Base-by-base conservation (phyloP, 2,888 invertebrate species). In the Panopea generosa region DNA sequence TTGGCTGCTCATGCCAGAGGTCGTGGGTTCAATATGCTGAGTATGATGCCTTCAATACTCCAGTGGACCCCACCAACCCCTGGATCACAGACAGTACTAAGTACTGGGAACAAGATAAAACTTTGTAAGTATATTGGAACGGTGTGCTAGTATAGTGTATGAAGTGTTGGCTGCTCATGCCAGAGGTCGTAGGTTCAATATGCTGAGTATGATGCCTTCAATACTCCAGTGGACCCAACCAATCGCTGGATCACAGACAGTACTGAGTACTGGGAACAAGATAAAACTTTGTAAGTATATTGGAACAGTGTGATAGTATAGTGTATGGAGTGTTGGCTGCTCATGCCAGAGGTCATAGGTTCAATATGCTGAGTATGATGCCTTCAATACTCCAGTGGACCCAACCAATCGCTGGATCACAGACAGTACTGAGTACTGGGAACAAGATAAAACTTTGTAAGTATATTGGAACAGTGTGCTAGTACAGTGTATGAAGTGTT, bases 321-420 rank as follows among this genome's bases (percentile, higher is more conserved):
- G n/a, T n/a, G n/a, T n/a, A n/a, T n/a, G n/a, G n/a, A n/a, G n/a
- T n/a, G n/a, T n/a, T n/a, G n/a, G n/a, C n/a, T n/a, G n/a, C n/a
- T n/a, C n/a, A n/a, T n/a, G n/a, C n/a, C n/a, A n/a, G n/a, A n/a
- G n/a, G n/a, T n/a, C n/a, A n/a, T n/a, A n/a, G n/a, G n/a, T n/a
- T n/a, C 99, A 99, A 93, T 98, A 99, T 93, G 95, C 95, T 72
- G 98, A 99, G 92, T 99, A 98, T 93, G 99, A 99, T 94, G 96
- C 97, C 77, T 97, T 98, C 94, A 95, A 99, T 79, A 97, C 97
- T 9, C 95, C 96, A 27, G 96, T 98, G 1, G 99, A 99, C 93
- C 96, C 96, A 92, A 96, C 97, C 65, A 99, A 99, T 94, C 99
- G 99, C 0, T 99, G 99, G 99, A 95, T 97, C 87, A 96, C 96